Percentiles rank a stretch among this genome's conserved stretches.
phyloP scores from a whole-genome alignment of 2,797 vertebrate genomes.

The Spheniscus humboldti region DNA sequence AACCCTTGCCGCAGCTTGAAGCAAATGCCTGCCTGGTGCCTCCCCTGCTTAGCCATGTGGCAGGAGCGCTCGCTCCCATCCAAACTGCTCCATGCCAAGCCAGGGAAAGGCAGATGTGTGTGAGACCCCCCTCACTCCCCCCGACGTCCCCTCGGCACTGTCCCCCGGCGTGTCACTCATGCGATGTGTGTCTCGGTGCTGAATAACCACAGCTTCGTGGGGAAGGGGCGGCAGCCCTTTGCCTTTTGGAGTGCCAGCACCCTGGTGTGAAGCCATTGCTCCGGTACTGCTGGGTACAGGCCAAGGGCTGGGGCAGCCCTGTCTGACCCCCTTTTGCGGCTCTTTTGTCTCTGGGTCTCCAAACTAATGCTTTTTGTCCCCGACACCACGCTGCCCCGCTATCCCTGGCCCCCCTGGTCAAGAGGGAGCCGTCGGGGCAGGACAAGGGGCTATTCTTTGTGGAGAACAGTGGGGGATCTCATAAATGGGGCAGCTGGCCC shows the following conservation, averaged over 20 bases:
- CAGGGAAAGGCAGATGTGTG: background rate
- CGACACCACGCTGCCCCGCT: fast-evolving
- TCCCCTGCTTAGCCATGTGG: background rate
- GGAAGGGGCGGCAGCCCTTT: background rate
- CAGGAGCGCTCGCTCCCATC: background rate
- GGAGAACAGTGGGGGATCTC: slow-evolving; percentile 8
- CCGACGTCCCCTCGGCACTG: fast-evolving
- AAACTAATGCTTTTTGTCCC: background rate
- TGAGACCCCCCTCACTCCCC: fast-evolving
- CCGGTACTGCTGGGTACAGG: fast-evolving
- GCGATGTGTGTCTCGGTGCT: fast-evolving
- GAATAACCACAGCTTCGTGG: fast-evolving
- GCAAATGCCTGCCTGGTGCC: background rate
- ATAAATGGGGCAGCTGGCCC: background rate
- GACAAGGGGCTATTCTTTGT: slow-evolving; percentile 21
- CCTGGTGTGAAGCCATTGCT: fast-evolving
- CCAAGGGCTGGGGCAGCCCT: background rate
- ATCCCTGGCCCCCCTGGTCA: fast-evolving
- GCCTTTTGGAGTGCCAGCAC: background rate
- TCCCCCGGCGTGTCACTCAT: fast-evolving
- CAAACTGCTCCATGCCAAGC: background rate
- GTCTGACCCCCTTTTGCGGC: background rate
- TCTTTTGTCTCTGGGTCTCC: background rate
- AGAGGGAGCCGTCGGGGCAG: background rate
- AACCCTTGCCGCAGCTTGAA: background rate